These are phyloP conservation scores for Drosophila stalkeri DNA, from an alignment of 2,888 invertebrate genomes.

Conservation along the genomic window DNA sequence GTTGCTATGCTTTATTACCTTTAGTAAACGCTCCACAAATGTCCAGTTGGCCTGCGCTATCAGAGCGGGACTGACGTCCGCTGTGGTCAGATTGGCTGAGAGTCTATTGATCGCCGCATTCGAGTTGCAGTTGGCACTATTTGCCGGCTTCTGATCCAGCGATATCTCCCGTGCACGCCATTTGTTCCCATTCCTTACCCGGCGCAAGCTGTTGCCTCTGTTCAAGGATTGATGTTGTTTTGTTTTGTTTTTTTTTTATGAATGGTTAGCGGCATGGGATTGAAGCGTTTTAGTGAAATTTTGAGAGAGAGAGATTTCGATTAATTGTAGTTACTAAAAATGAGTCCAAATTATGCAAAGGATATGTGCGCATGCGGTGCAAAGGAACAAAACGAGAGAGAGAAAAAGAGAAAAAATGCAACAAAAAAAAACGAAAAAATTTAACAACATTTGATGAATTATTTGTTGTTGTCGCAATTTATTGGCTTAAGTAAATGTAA, in stretches of 20 bases:
- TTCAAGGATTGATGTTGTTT: slow-evolving; percentile 47
- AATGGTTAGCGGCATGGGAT: slow-evolving; percentile 66
- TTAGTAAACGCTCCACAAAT: slow-evolving; percentile 98
- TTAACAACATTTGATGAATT: slow-evolving; percentile 29
- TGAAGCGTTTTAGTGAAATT: slow-evolving; percentile 56
- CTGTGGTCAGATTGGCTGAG: slow-evolving; percentile 84
- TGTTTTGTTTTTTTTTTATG: slow-evolving; percentile 43
- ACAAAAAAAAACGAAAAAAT: slow-evolving; percentile 55
- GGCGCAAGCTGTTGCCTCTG: slow-evolving; percentile 87
- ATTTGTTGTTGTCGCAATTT: slow-evolving; percentile 31
- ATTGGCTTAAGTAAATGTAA: slow-evolving; percentile 39
- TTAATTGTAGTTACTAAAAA: slow-evolving; percentile 54
- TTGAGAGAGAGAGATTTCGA: slow-evolving; percentile 47
- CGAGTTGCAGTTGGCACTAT: slow-evolving; percentile 49
- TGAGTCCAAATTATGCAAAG: slow-evolving; percentile 21
- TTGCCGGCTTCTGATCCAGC: slow-evolving; percentile 85
- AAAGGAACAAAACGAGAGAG: slow-evolving; percentile 30
- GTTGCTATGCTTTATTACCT: slow-evolving; percentile 87
- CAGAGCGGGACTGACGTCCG: slow-evolving; percentile 90
- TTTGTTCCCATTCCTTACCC: slow-evolving; percentile 87
- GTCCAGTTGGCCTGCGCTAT: slow-evolving; percentile 99
- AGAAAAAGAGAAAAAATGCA: slow-evolving; percentile 34
- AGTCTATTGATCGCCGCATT: slow-evolving; percentile 80
- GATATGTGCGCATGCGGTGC: slow-evolving; percentile 50
- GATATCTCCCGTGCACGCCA: slow-evolving; percentile 88